Conservation (phyloP, 2,113 vertebrate species). For the Laticauda colubrina region DNA sequence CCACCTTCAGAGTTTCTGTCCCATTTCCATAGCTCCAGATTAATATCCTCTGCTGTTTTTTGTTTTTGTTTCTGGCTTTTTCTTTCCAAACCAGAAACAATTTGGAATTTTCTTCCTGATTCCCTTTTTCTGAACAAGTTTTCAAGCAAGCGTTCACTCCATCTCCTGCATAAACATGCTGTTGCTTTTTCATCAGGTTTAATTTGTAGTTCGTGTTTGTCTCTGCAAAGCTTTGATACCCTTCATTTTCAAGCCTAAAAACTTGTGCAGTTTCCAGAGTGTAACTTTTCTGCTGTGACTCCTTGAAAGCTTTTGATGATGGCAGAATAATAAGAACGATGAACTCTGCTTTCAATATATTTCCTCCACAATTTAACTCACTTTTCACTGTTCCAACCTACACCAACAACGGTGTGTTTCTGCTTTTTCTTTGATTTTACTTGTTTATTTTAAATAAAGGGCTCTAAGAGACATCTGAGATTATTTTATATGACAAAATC, state of each 20-base stretch:
- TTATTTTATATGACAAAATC: not conserved
- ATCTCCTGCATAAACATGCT: constrained; percentile 25
- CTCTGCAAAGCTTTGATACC: constrained; percentile 46
- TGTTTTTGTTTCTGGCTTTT: not conserved
- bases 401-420: not conserved
- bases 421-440: not conserved
- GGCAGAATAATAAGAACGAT: constrained; percentile 31
- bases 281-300: constrained; percentile 38
- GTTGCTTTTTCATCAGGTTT: constrained; percentile 34
- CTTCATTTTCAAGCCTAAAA: constrained; percentile 50
- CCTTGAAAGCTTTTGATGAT: constrained; percentile 32
- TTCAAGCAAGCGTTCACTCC: constrained; percentile 25
- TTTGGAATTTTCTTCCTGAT: not conserved
- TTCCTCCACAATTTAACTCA: constrained; percentile 24
- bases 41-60: not conserved
- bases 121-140: constrained; percentile 25
- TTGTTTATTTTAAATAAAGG: not conserved
- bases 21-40: not conserved
- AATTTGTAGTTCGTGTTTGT: constrained; percentile 45
- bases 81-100: not conserved
- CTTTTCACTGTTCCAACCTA: not conserved
- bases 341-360: constrained; percentile 32
- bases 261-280: constrained; percentile 39
- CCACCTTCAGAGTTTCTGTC: not conserved
- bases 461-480: not conserved